These are phyloP conservation scores for Catocala nupta DNA, from an alignment of 2,888 invertebrate genomes.

Conservation along the genomic window DNA sequence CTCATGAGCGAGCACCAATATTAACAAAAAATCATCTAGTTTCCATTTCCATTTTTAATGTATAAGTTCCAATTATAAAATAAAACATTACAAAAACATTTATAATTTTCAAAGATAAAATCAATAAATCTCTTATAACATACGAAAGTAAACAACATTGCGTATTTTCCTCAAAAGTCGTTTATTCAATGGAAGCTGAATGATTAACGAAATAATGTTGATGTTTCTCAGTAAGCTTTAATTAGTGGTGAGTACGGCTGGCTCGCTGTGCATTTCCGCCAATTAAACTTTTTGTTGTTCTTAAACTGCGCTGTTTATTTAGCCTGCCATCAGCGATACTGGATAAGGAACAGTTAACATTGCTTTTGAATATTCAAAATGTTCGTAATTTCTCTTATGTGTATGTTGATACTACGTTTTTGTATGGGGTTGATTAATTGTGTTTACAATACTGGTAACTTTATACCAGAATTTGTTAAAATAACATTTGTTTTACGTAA, in stretches of 20 bases:
- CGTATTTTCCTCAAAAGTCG: conserved; percentile 21
- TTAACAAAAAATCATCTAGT: no score
- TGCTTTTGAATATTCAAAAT: conserved; percentile 1
- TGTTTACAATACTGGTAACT: no score
- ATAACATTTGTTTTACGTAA: no score
- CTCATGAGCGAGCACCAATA: no score
- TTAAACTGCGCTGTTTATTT: not conserved
- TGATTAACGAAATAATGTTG: conserved; percentile 51
- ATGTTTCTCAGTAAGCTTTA: conserved; percentile 55
- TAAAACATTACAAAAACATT: no score
- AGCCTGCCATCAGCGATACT: not conserved
- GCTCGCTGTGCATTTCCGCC: conserved; percentile 48
- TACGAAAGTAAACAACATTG: not conserved
- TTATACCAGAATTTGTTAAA: no score
- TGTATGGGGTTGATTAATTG: no score
- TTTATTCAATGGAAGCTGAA: conserved; percentile 34
- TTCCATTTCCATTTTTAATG: no score
- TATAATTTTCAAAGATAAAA: no score
- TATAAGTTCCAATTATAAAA: no score
- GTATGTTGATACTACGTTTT: no score
- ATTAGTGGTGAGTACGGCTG: conserved; percentile 38
- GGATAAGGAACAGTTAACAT: not conserved
- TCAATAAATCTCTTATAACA: not conserved
- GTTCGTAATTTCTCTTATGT: not conserved
- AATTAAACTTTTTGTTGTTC: conserved; percentile 50